A percentile compares a stretch with the other conserved stretches of the same genome.
These are phyloP conservation scores for Florisuga fusca DNA, from an alignment of 2,797 vertebrate species.

Conservation along the genomic window DNA sequence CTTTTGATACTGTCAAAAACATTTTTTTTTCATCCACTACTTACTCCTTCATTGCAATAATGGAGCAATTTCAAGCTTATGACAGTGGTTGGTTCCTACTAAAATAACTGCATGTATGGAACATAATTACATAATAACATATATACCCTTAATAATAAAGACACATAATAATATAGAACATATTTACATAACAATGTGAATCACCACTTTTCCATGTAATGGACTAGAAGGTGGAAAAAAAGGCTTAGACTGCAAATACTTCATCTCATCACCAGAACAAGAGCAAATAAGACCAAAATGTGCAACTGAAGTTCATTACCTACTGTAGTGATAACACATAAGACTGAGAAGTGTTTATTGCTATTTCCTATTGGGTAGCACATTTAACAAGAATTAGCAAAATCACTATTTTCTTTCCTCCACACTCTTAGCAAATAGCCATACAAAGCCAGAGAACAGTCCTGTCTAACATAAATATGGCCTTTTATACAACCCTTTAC, in stretches of 20 bases:
- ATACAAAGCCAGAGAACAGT: not conserved
- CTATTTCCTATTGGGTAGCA: not conserved
- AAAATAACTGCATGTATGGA: not conserved
- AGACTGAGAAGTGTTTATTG: not conserved
- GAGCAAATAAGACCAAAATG: not conserved
- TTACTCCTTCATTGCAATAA: not conserved
- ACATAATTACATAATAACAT: too few relatives aligned
- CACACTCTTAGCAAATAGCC: not conserved
- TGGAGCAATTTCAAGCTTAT: not conserved
- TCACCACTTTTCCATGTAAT: not conserved
- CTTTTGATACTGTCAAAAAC: not conserved
- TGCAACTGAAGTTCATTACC: not conserved
- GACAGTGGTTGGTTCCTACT: not conserved
- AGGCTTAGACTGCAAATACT: not conserved
- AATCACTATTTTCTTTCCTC: rapidly evolving
- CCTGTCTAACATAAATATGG: not conserved
- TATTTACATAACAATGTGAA: not conserved
- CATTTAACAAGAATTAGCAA: not conserved
- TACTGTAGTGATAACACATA: not conserved
- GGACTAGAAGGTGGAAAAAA: not conserved
- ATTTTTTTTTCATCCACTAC: not conserved
- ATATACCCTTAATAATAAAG: too few relatives aligned
- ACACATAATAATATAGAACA: too few relatives aligned
- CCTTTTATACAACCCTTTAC: not conserved
- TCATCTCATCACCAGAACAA: not conserved